phyloP scores from a whole-genome alignment of 1,140 invertebrate species.

The Zophobas morio region DNA sequence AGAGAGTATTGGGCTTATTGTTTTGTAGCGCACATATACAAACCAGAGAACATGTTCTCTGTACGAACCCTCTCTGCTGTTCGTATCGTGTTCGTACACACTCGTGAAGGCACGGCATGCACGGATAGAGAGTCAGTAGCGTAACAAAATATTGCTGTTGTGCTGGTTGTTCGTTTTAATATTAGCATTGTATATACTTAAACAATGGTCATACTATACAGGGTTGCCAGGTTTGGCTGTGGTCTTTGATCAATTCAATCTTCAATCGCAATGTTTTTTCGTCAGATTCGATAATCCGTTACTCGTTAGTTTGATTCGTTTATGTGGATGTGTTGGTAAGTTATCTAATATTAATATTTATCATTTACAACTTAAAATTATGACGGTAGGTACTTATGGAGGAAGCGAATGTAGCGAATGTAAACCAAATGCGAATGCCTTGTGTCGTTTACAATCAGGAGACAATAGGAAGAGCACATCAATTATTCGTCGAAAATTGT shows the following conservation, averaged over 20 bases:
- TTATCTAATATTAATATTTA: slow-evolving; percentile 29
- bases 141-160: too few species aligned
- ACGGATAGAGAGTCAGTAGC: too few species aligned
- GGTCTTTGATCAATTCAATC: slow-evolving; percentile 1
- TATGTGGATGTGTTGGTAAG: slow-evolving; percentile 17
- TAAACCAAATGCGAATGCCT: slow-evolving; percentile 18
- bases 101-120: too few species aligned
- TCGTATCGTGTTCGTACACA: too few species aligned
- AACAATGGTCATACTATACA: too few species aligned
- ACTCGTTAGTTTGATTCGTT: slow-evolving; percentile 1
- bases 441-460: slow-evolving; percentile 21
- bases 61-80: too few species aligned
- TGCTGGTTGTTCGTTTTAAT: too few species aligned
- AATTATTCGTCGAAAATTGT: slow-evolving; percentile 27
- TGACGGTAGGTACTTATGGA: neutral
- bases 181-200: too few species aligned
- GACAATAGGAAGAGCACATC: slow-evolving; percentile 12
- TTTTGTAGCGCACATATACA: too few species aligned
- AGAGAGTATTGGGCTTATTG: too few species aligned
- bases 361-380: slow-evolving; percentile 20
- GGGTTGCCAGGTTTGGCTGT: neutral
- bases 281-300: slow-evolving; percentile 1
- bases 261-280: slow-evolving; percentile 7
- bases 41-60: too few species aligned
- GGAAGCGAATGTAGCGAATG: slow-evolving; percentile 9